Evolutionary conservation across 2,797 vertebrate species (phyloP), one percentile per base, ranked within the genome.

Genomic region (Jordanella pulchra): DNA sequence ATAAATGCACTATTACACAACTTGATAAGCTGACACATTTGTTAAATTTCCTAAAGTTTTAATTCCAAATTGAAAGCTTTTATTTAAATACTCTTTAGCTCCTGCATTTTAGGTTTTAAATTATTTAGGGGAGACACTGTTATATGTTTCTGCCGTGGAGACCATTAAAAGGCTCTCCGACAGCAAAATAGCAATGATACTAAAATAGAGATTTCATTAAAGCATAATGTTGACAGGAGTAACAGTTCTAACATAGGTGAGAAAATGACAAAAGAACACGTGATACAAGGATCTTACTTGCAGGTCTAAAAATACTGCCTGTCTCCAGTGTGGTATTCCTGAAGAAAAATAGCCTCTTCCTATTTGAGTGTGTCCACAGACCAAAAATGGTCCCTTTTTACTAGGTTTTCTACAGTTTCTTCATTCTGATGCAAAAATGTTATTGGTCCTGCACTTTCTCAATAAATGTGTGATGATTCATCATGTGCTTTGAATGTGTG

Each of bases 251-350:
- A 35, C 10, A 25, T 27, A 5, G 23, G n/a, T 45, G 75, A 72
- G 74, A 83, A 67, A 28, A 66, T 65, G 76, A 83, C 73, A 82
- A 69, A 81, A 18, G 2, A 71, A 84, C 67, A 35, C 53, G 79
- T 69, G 86, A 88, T 79, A 68, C 48, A 55, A 79, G 44, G 58
- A 39, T 81, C 66, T 84, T 73, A 72, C 73, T 84, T 73, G 64
- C 76, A 61, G 71, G 54, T 75, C 87, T 91, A 93, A 90, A 91
- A 90, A 91, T 90, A 91, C 80, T 50, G 60, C 60, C 72, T 30
- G 73, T 78, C 81, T 84, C 73, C 72, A 7, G 54, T 63, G 80
- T 84, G 71, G 87, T 83, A 75, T 71, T 91, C 73, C 71, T 53
- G 76, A 78, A 88, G 85, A 81, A 72, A 84, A 86, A 87, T 75